These are phyloP conservation scores for Hippotragus niger DNA, from an alignment of 2,113 vertebrate species.

Conservation along the genomic window DNA sequence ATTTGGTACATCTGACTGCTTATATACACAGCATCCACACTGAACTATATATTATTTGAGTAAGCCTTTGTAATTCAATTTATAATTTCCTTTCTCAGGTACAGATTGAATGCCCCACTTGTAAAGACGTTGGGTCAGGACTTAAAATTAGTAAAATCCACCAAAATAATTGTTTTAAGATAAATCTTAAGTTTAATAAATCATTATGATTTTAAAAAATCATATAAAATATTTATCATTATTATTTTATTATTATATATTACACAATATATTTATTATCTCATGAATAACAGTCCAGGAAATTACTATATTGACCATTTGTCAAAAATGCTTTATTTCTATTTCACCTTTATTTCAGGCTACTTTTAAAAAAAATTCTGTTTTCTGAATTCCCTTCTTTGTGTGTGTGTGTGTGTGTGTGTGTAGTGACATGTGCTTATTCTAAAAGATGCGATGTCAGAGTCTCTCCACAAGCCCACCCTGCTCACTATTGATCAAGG, in stretches of 20 bases:
- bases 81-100: not conserved
- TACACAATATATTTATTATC: not conserved
- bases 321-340: not conserved
- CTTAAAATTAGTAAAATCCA: not conserved
- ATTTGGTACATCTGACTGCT: not conserved
- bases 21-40: not conserved
- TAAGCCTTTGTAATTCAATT: not conserved
- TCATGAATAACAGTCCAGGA: not conserved
- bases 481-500: not conserved
- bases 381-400: not conserved
- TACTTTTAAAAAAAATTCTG: not conserved
- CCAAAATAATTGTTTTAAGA: not conserved
- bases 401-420: not conserved
- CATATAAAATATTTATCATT: no score
- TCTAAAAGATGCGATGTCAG: fast-evolving
- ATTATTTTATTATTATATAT: not conserved
- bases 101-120: not conserved
- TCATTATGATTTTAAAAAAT: not conserved
- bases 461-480: not conserved
- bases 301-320: not conserved
- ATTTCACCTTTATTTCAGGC: not conserved
- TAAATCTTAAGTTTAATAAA: not conserved
- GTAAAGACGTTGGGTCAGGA: not conserved
- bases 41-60: not conserved
- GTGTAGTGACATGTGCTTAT: not conserved